Percentiles rank a stretch among this genome's conserved stretches.
Evolutionary conservation across 2,113 vertebrate genomes (phyloP).

Genomic region (Rhombomys opimus): DNA sequence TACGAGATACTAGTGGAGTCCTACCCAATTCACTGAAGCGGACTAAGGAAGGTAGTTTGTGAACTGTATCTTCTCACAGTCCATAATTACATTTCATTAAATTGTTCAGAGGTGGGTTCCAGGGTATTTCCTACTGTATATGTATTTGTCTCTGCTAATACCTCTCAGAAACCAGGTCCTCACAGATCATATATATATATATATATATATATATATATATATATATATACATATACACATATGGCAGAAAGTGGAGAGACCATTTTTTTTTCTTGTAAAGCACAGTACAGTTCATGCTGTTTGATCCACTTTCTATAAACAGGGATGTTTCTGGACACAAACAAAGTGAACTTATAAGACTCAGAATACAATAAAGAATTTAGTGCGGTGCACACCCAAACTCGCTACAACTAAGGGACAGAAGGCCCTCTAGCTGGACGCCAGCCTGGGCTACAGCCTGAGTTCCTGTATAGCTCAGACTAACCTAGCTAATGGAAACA

Average conservation of each 20-base stretch:
- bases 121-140: neutral
- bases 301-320: neutral
- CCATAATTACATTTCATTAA: conserved; percentile 28
- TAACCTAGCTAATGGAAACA: neutral
- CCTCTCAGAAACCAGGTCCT: neutral
- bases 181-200: neutral
- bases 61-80: neutral
- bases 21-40: neutral
- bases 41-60: conserved; percentile 22
- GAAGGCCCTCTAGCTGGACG: neutral
- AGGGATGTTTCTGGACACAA: neutral
- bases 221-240: too few relatives aligned
- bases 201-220: too few relatives aligned
- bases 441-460: neutral
- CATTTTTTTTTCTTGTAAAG: neutral
- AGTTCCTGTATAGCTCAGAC: neutral
- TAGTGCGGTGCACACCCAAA: neutral
- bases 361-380: neutral
- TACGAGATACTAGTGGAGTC: neutral
- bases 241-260: neutral
- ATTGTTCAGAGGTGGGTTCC: neutral
- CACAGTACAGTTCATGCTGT: neutral
- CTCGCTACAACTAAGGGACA: neutral
- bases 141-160: neutral
- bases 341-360: neutral